Conservation (phyloP, 2,888 invertebrate genomes). For the Cactoblastis cactorum region DNA sequence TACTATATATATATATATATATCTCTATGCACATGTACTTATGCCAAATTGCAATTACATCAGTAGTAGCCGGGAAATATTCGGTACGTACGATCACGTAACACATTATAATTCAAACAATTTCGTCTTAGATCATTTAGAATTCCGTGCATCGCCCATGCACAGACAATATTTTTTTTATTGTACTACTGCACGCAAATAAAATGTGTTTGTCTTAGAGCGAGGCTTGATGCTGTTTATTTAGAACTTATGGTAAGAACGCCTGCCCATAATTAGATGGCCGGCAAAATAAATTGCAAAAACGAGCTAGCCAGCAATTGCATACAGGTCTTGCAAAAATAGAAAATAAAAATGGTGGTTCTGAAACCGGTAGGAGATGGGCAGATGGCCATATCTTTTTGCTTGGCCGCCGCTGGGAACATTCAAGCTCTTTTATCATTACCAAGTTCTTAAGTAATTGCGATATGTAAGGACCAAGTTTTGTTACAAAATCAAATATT, state of each 20-base stretch:
- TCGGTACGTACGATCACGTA: no score
- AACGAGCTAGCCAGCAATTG: slow-evolving; percentile 23
- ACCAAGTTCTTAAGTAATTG: slow-evolving; percentile 12
- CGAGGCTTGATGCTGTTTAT: background rate
- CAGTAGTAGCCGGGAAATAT: no score
- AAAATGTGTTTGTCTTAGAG: background rate
- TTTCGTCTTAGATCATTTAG: no score
- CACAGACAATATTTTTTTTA: background rate
- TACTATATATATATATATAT: no score
- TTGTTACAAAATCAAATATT: background rate
- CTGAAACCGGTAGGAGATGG: slow-evolving; percentile 23
- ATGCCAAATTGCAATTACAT: background rate
- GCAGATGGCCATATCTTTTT: slow-evolving; percentile 26
- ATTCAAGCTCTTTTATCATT: slow-evolving; percentile 23
- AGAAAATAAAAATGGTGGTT: slow-evolving; percentile 23
- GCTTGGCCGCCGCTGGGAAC: slow-evolving; percentile 22
- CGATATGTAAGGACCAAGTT: background rate
- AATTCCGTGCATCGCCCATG: background rate
- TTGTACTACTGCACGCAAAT: background rate
- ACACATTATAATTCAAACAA: background rate
- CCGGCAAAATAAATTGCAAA: slow-evolving; percentile 25
- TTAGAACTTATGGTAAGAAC: slow-evolving; percentile 10
- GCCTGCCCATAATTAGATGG: slow-evolving; percentile 19
- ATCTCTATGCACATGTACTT: no score
- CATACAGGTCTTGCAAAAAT: slow-evolving; percentile 23